Conservation (phyloP, 2,888 invertebrate genomes). For the Notodonta dromedarius region DNA sequence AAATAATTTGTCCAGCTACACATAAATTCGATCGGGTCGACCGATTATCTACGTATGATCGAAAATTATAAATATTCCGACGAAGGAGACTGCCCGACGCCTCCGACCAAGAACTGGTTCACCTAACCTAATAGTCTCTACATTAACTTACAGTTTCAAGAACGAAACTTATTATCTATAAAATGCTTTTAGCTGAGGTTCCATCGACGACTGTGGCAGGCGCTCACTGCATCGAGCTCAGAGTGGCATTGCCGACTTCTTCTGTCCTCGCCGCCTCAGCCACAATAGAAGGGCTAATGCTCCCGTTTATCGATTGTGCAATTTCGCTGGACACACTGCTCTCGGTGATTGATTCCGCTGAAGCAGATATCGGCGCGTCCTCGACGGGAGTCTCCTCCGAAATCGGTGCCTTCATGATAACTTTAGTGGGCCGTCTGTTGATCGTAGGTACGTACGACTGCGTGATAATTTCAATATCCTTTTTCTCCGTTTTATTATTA, state of each 20-base stretch:
- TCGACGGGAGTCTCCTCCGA: slow-evolving; percentile 38
- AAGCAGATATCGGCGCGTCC: slow-evolving; percentile 27
- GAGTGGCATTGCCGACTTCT: slow-evolving; percentile 11
- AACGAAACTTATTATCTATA: slow-evolving; percentile 77
- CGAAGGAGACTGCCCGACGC: slow-evolving; percentile 27
- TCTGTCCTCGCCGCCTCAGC: slow-evolving; percentile 7
- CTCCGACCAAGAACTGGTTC: slow-evolving; percentile 60
- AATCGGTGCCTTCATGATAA: slow-evolving; percentile 56
- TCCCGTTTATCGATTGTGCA: slow-evolving; percentile 23
- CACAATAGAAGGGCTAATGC: slow-evolving; percentile 12
- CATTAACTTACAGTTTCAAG: slow-evolving; percentile 76
- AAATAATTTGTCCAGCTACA: slow-evolving; percentile 81
- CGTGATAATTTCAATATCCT: slow-evolving; percentile 75
- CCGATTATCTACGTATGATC: slow-evolving; percentile 60
- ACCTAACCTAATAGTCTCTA: slow-evolving; percentile 75
- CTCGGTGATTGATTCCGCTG: slow-evolving; percentile 44
- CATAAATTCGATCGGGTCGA: slow-evolving; percentile 58
- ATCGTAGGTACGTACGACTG: slow-evolving; percentile 72
- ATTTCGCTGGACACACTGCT: slow-evolving; percentile 27
- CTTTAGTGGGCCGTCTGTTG: slow-evolving; percentile 70
- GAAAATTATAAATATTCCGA: slow-evolving; percentile 44
- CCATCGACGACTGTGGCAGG: slow-evolving; percentile 43
- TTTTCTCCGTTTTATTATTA: slow-evolving; percentile 56
- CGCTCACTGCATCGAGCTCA: slow-evolving; percentile 33
- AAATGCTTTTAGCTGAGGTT: slow-evolving; percentile 78